Conservation (phyloP, 1,140 invertebrate species). For the Drusus annulatus region DNA sequence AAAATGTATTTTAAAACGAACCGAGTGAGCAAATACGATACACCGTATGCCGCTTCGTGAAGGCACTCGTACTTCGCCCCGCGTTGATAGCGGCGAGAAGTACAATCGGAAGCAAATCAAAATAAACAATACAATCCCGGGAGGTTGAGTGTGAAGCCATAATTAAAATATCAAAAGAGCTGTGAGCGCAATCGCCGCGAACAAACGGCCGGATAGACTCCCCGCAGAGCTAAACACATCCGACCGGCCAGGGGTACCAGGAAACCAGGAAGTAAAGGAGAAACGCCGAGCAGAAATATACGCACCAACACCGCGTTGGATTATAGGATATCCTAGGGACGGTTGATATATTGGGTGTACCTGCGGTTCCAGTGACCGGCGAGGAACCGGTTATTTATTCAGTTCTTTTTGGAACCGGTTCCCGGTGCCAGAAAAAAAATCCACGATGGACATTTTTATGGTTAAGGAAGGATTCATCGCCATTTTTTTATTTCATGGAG, state of each 20-base stretch:
- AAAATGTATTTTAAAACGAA: background rate
- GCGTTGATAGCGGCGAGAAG: background rate
- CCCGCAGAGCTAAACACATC: background rate
- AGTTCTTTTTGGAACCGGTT: too few species aligned
- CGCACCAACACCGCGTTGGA: background rate
- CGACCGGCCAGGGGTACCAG: background rate
- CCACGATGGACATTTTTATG: too few species aligned
- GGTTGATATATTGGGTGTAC: too few species aligned
- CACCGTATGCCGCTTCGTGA: background rate
- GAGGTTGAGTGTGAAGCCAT: background rate
- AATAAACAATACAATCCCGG: background rate
- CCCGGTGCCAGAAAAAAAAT: too few species aligned
- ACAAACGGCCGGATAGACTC: conserved; percentile 9
- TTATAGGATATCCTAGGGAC: too few species aligned
- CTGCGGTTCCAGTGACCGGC: too few species aligned
- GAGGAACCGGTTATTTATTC: too few species aligned
- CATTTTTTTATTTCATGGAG: too few species aligned
- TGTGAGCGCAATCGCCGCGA: background rate
- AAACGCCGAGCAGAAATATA: background rate
- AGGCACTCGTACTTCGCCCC: background rate
- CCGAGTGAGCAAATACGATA: background rate
- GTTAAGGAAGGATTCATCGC: too few species aligned
- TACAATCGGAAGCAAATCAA: background rate
- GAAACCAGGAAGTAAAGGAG: background rate
- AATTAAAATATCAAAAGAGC: conserved; percentile 23